Percentiles rank a stretch among this genome's conserved stretches.
phyloP scores from a whole-genome alignment of 2,888 invertebrate species.

The Dermolepida albohirtum region DNA sequence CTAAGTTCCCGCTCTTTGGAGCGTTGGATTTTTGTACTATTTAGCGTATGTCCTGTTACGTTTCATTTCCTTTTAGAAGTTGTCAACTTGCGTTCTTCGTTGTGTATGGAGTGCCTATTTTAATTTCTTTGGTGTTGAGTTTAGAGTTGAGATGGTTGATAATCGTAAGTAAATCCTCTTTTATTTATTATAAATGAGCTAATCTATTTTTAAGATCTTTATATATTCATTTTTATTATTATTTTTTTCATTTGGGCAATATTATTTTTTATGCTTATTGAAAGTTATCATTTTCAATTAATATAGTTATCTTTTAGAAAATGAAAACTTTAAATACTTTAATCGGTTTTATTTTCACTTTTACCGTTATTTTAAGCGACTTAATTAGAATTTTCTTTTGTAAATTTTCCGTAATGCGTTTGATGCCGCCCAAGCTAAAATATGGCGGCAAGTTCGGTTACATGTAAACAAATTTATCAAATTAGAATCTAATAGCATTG shows the following conservation, averaged over 20 bases:
- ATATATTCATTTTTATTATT: neutral
- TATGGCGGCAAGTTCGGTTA: neutral
- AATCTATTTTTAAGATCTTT: slow-evolving; percentile 21
- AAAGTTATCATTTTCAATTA: neutral
- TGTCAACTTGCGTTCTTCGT: neutral
- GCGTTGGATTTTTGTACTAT: no score
- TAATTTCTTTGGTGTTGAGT: neutral
- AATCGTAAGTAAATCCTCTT: slow-evolving; percentile 43
- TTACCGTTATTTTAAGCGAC: neutral
- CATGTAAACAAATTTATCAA: neutral
- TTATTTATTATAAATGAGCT: slow-evolving; percentile 17
- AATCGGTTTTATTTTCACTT: no score
- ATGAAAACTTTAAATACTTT: no score
- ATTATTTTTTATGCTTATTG: slow-evolving; percentile 17
- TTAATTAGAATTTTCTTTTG: neutral
- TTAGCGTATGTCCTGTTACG: no score
- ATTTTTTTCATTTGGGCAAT: slow-evolving; percentile 8
- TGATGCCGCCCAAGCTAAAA: slow-evolving; percentile 25
- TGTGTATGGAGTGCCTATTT: no score
- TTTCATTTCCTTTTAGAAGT: no score
- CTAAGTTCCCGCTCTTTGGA: no score
- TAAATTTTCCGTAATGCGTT: neutral
- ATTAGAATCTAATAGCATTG: neutral
- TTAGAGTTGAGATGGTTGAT: slow-evolving; percentile 34
- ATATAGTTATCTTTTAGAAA: no score